phyloP scores from a whole-genome alignment of 2,113 vertebrate genomes.

The Sminthopsis crassicaudata region DNA sequence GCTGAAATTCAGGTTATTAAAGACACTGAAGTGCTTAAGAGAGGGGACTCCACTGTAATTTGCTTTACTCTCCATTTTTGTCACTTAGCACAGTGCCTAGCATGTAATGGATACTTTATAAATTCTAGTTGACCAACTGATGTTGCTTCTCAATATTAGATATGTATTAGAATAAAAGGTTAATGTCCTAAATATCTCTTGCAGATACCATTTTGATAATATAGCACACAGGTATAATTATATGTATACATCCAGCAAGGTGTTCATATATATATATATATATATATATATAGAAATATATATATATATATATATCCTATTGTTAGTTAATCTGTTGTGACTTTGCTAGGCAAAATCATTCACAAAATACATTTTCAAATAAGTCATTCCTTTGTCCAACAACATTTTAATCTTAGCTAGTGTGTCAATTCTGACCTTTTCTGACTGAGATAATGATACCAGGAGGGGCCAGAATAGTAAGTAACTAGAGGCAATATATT shows the following conservation, averaged over 20 bases:
- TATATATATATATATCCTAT: neutral
- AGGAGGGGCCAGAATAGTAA: neutral
- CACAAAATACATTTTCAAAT: neutral
- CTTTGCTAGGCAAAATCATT: neutral
- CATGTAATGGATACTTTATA: neutral
- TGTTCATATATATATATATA: neutral
- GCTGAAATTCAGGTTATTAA: neutral
- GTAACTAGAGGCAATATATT: neutral
- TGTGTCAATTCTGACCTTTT: conserved; percentile 53
- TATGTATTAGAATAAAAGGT: neutral
- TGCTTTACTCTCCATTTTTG: neutral
- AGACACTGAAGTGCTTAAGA: neutral
- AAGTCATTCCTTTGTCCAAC: conserved; percentile 41
- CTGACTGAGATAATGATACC: conserved; percentile 34
- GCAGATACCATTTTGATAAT: neutral
- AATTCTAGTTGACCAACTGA: neutral
- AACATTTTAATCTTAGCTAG: conserved; percentile 40
- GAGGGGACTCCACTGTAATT: neutral
- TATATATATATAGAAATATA: no score
- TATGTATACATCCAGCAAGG: neutral
- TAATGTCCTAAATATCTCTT: neutral
- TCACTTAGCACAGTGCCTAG: neutral
- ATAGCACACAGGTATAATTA: neutral
- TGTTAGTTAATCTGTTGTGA: neutral
- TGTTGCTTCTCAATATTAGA: neutral